phyloP scores from a whole-genome alignment of 2,113 vertebrate genomes.

The Gopherus evgoodei region DNA sequence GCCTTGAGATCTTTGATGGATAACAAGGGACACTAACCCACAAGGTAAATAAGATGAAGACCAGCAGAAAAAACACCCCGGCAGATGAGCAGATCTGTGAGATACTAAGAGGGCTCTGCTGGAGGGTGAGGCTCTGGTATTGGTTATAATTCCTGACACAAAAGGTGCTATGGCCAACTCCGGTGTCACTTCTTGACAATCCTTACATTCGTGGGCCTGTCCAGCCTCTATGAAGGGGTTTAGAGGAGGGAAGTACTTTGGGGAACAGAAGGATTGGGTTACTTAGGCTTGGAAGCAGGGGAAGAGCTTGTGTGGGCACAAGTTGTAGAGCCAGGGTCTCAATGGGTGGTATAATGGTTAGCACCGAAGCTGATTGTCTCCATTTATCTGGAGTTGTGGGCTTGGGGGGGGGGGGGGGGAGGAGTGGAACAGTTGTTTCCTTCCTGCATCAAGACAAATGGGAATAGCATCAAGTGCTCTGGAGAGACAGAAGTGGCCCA shows the following conservation, averaged over 20 bases:
- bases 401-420: no score
- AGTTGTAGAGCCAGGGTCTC: rapidly evolving
- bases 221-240: not conserved
- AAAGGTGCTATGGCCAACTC: not conserved
- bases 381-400: not conserved
- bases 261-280: not conserved
- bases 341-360: not conserved
- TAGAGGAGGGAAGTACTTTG: not conserved
- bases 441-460: not conserved
- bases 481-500: rapidly evolving
- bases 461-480: rapidly evolving
- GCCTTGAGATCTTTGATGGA: not conserved
- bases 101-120: not conserved
- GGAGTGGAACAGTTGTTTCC: not conserved
- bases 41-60: not conserved
- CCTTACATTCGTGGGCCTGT: not conserved
- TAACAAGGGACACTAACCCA: not conserved
- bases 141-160: not conserved
- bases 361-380: not conserved
- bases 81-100: not conserved
- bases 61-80: not conserved
- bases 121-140: rapidly evolving
- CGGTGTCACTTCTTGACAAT: not conserved
- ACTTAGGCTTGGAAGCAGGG: not conserved
- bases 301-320: not conserved